Evolutionary conservation across 2,797 vertebrate species (phyloP), one percentile per base, ranked within the genome.

Genomic region (Leucoraja ocellata): DNA sequence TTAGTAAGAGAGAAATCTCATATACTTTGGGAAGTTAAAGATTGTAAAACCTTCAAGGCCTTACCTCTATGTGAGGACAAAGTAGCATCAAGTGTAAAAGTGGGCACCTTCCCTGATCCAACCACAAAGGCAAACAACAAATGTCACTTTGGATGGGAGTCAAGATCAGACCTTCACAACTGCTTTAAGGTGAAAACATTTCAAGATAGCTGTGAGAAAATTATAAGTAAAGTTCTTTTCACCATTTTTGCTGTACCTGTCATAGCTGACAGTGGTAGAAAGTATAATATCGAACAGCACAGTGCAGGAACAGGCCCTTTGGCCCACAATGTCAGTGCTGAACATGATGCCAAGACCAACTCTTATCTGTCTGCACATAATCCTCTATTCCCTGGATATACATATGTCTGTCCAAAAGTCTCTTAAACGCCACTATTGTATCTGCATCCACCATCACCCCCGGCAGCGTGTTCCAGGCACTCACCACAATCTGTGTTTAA

Each of bases 21-120:
- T 94, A 98, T 98, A 79, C 96, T 94, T 5, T 99, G 98, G 99
- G 98, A 99, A 95, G 98, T 99, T 92, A 99, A 98, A 95, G 97
- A 97, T 95, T 99, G 98, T 94, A 95, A 94, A 25, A 94, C 95
- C 71, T 97, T 97, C 94, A 97, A 97, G 95, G 98, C 98, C 46
- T 96, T 98, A 95, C 98, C 98, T 11, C 93, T 99, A 93, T 99
- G 99, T 93, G 97, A 98, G 94, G 97, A 97, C 95, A 96, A 96
- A 93, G 94, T 97, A 16, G 96, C 94, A 94, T 95, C 94, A 91
- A 94, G 94, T 10, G 94, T 96, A 23, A 96, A 96, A 81, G 94
- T 95, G 0, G 94, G 96, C 18, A 94, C 95, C 91, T 96, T 73
- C 18, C 88, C 96, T 73, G 95, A 95, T 94, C 93, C 94, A 86